These are phyloP conservation scores for Orgyia antiqua DNA, from an alignment of 2,888 invertebrate genomes.

Conservation along the genomic window DNA sequence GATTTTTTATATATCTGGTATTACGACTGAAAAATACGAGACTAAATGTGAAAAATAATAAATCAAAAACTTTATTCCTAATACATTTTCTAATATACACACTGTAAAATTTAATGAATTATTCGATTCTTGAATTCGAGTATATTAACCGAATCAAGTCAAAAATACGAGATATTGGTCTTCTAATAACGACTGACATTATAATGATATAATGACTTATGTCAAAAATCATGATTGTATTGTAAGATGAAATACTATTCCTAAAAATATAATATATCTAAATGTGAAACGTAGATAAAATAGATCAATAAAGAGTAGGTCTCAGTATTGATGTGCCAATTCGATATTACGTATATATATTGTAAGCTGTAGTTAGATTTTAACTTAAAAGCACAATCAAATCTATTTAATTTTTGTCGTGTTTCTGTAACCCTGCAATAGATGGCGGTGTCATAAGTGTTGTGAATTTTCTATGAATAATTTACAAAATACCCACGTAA, in stretches of 20 bases:
- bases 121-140: too few species aligned
- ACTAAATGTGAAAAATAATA: slow-evolving; percentile 22
- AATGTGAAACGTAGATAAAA: slow-evolving; percentile 38
- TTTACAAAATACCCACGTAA: slow-evolving; percentile 21
- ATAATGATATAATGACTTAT: slow-evolving; percentile 21
- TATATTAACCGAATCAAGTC: too few species aligned
- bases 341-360: too few species aligned
- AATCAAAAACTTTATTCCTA: neutral
- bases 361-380: slow-evolving; percentile 34
- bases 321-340: slow-evolving; percentile 46
- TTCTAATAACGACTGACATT: too few species aligned
- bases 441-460: slow-evolving; percentile 45
- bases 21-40: slow-evolving; percentile 48
- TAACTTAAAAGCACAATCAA: slow-evolving; percentile 35
- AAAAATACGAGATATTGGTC: too few species aligned
- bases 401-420: slow-evolving; percentile 20
- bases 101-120: too few species aligned
- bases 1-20: slow-evolving; percentile 33
- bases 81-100: too few species aligned
- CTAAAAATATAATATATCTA: slow-evolving; percentile 34
- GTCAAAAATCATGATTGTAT: slow-evolving; percentile 15
- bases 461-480: slow-evolving; percentile 44
- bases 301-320: slow-evolving; percentile 28
- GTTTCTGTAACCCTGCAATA: slow-evolving; percentile 36
- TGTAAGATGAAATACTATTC: slow-evolving; percentile 37